These are phyloP conservation scores for Phortica okadai DNA, from an alignment of 2,888 invertebrate genomes.

Conservation along the genomic window DNA sequence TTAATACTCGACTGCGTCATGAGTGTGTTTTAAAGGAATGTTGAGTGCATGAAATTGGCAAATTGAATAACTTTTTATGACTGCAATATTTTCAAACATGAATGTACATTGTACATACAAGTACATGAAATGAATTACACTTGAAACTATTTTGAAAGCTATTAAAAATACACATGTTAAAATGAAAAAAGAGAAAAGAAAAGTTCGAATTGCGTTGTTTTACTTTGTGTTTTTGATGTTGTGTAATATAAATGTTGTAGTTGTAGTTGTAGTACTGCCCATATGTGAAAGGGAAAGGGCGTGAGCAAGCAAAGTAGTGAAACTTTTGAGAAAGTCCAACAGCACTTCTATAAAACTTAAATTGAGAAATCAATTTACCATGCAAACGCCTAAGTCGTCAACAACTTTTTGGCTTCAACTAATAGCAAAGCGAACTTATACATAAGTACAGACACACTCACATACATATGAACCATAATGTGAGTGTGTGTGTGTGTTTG, in stretches of 20 bases:
- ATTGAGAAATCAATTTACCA: conserved; percentile 53
- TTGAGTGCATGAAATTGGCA: background rate
- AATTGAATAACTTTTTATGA: background rate
- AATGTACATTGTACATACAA: background rate
- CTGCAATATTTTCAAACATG: background rate
- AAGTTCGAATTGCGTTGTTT: background rate
- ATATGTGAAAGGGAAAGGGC: background rate
- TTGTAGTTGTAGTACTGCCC: background rate
- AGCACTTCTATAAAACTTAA: conserved; percentile 38
- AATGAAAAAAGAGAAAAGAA: background rate
- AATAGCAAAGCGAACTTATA: conserved; percentile 30
- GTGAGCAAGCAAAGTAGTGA: background rate
- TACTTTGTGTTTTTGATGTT: background rate
- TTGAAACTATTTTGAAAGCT: background rate
- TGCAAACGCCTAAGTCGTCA: conserved; percentile 36
- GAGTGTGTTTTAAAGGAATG: background rate
- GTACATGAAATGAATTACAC: background rate
- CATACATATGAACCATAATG: background rate
- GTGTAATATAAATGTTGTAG: background rate
- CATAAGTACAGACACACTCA: conserved; percentile 8
- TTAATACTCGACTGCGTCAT: background rate
- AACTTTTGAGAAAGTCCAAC: conserved; percentile 19
- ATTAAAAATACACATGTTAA: background rate
- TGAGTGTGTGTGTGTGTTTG: conserved; percentile 1
- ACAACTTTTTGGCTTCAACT: conserved; percentile 44